phyloP scores from a whole-genome alignment of 1,140 invertebrate species.

The Glomeris maerens region DNA sequence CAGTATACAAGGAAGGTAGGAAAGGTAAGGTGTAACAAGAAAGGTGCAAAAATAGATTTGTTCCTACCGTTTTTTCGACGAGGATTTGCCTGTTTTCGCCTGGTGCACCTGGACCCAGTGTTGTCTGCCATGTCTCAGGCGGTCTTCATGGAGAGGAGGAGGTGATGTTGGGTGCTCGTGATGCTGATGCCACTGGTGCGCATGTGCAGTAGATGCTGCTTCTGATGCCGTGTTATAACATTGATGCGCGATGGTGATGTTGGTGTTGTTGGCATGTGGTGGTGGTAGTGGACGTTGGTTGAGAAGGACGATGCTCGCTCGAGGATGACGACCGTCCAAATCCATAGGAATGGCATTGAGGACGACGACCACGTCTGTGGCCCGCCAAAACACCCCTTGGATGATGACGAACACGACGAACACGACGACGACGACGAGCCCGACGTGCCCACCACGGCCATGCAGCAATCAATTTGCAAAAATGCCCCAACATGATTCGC shows the following conservation, averaged over 20 bases:
- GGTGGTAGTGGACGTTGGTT: not conserved
- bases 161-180: too few relatives aligned
- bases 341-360: not conserved
- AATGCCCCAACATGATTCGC: constrained; percentile 14
- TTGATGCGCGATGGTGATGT: not conserved
- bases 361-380: not conserved
- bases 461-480: constrained; percentile 13
- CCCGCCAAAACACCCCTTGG: not conserved
- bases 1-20: too few relatives aligned
- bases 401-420: not conserved
- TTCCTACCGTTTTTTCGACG: constrained; percentile 13
- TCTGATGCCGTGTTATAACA: not conserved
- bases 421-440: too few relatives aligned
- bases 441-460: too few relatives aligned
- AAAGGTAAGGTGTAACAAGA: too few relatives aligned
- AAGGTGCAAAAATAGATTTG: too few relatives aligned
- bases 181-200: too few relatives aligned
- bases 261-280: not conserved
- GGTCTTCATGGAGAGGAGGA: too few relatives aligned
- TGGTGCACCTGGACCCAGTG: constrained; percentile 10
- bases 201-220: not conserved
- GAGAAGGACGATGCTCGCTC: not conserved
- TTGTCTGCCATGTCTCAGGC: constrained; percentile 9
- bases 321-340: not conserved
- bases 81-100: constrained; percentile 13